Evolutionary conservation across 2,113 vertebrate genomes (phyloP).

Genomic region (Hypocryptadius cinnamomeus): DNA sequence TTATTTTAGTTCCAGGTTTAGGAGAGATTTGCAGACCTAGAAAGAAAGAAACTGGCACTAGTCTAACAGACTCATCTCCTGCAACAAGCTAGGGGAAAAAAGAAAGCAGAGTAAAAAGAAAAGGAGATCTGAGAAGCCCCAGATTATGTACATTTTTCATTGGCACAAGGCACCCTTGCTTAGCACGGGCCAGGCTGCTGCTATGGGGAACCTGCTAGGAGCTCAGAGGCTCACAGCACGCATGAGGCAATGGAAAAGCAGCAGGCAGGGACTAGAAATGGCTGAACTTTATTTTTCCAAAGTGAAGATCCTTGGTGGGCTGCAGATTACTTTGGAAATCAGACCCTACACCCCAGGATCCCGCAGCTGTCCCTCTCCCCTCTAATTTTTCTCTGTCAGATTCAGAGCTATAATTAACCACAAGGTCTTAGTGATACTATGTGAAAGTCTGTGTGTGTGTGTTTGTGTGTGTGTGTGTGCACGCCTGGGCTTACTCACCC

Average conservation of each 20-base stretch:
- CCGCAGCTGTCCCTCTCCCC: constrained; percentile 83
- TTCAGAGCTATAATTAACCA: constrained; percentile 86
- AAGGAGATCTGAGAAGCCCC: background rate
- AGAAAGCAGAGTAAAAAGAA: background rate
- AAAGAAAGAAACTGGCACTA: background rate
- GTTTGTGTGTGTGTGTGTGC: background rate
- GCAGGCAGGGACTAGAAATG: constrained; percentile 34
- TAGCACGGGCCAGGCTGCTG: constrained; percentile 4
- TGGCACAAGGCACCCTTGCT: constrained; percentile 3
- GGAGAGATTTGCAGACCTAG: background rate
- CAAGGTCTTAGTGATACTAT: constrained; percentile 76
- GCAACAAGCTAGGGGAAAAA: background rate
- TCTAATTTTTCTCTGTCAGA: constrained; percentile 92
- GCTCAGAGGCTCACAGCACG: background rate
- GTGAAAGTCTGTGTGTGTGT: constrained; percentile 51
- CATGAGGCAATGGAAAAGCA: constrained; percentile 69
- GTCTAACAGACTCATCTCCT: background rate
- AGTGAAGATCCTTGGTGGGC: constrained; percentile 58
- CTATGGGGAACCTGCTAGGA: background rate
- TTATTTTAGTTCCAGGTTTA: background rate
- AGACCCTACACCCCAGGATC: constrained; percentile 62
- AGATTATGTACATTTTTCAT: constrained; percentile 18
- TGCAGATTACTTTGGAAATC: constrained; percentile 76
- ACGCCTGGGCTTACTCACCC: constrained; percentile 65
- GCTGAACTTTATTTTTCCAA: constrained; percentile 61